Percentiles rank a stretch among this genome's conserved stretches.
Conservation (phyloP, 2,797 vertebrate genomes). For the Danio tinwini region DNA sequence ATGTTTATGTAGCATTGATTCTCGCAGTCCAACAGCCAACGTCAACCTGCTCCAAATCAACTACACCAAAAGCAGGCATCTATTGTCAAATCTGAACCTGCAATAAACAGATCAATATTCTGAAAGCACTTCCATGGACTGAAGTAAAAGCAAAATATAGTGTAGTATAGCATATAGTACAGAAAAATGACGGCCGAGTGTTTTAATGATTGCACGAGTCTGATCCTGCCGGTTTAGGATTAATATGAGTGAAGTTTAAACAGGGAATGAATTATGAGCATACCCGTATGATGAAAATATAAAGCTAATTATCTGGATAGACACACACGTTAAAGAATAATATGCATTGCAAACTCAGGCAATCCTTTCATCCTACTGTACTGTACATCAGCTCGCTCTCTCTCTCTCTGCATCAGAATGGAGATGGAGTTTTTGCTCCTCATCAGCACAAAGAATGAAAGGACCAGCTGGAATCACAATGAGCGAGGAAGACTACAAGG, state of each 20-base stretch:
- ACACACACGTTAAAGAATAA: conserved; percentile 22
- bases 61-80: too few relatives aligned
- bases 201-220: background rate
- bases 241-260: background rate
- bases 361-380: conserved; percentile 46
- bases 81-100: background rate
- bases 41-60: too few relatives aligned
- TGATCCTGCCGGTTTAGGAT: background rate
- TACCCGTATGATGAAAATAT: background rate
- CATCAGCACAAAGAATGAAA: conserved; percentile 49
- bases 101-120: background rate
- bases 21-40: too few relatives aligned
- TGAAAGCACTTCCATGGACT: background rate
- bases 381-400: conserved; percentile 1
- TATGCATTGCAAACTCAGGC: conserved; percentile 24
- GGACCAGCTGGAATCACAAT: conserved; percentile 56
- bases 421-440: conserved; percentile 45
- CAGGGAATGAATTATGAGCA: conserved; percentile 8
- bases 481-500: conserved; percentile 17
- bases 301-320: background rate
- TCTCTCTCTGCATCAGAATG: conserved; percentile 28
- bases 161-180: too few relatives aligned
- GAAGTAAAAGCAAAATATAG: too few relatives aligned
- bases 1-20: too few relatives aligned
- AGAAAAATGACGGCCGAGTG: background rate